Evolutionary conservation across 2,113 vertebrate species (phyloP).

Genomic region (Pteropus alecto): DNA sequence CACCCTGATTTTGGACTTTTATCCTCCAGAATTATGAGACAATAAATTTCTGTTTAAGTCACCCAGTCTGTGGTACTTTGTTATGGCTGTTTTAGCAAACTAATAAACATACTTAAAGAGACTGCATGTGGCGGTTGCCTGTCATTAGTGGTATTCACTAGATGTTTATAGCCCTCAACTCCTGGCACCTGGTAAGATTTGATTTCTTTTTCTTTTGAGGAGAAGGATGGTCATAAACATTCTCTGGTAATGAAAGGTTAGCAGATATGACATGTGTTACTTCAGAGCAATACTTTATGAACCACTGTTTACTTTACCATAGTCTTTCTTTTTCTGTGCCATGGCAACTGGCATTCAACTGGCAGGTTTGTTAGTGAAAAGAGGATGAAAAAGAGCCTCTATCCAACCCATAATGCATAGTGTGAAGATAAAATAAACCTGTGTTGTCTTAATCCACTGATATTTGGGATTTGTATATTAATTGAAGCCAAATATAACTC

Average conservation of each 20-base stretch:
- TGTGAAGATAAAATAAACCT: background rate
- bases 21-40: background rate
- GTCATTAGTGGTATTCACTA: background rate
- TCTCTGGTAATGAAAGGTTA: background rate
- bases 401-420: rapidly evolving
- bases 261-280: background rate
- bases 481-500: background rate
- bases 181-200: background rate
- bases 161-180: background rate
- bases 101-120: background rate
- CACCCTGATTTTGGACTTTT: background rate
- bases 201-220: background rate
- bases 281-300: background rate
- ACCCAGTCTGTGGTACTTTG: background rate
- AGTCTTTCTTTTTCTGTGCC: background rate
- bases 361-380: background rate
- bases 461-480: background rate
- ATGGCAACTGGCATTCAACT: no score
- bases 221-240: background rate
- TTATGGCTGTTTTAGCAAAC: background rate
- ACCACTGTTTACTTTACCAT: background rate
- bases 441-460: background rate
- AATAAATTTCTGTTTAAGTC: background rate
- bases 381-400: background rate
- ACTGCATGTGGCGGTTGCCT: background rate